phyloP scores from a whole-genome alignment of 37 sponge, comb jelly and placozoan species.

The Beroe forskalii region DNA sequence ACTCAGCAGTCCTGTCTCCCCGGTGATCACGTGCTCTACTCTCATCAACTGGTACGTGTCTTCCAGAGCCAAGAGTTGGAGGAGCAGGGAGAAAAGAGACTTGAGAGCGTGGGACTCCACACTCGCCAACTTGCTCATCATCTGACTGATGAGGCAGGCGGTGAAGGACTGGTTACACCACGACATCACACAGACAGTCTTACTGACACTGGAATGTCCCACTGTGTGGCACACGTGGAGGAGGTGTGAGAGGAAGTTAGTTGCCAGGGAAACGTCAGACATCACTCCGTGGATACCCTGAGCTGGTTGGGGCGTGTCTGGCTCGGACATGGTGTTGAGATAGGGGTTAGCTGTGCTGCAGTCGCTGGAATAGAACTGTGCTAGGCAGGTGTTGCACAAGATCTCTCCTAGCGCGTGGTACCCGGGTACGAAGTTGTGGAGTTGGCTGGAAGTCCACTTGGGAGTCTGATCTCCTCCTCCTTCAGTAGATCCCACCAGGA shows the following conservation, averaged over 20 bases:
- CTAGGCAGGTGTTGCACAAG: slow-evolving; percentile 1
- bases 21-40: slow-evolving; percentile 43
- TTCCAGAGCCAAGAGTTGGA: slow-evolving; percentile 38
- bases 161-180: slow-evolving; percentile 44
- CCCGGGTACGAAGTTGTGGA: slow-evolving; percentile 30
- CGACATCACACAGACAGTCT: slow-evolving; percentile 10
- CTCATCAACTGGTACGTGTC: slow-evolving; percentile 35
- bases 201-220: slow-evolving; percentile 4
- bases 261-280: background rate
- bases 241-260: slow-evolving; percentile 19
- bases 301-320: background rate
- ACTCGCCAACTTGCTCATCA: background rate
- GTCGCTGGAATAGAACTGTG: background rate
- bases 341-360: background rate
- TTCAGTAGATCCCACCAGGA: slow-evolving; percentile 8
- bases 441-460: slow-evolving; percentile 47
- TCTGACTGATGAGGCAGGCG: background rate
- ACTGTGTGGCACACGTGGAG: slow-evolving; percentile 53
- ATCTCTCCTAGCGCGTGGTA: slow-evolving; percentile 13
- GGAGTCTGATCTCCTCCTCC: background rate
- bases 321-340: background rate
- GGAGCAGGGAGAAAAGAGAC: slow-evolving; percentile 38
- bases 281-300: slow-evolving; percentile 22
- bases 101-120: slow-evolving; percentile 57
- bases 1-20: slow-evolving; percentile 59